Percentiles rank a stretch among this genome's conserved stretches.
Conservation (phyloP, 2,113 vertebrate genomes). For the Tautogolabrus adspersus region DNA sequence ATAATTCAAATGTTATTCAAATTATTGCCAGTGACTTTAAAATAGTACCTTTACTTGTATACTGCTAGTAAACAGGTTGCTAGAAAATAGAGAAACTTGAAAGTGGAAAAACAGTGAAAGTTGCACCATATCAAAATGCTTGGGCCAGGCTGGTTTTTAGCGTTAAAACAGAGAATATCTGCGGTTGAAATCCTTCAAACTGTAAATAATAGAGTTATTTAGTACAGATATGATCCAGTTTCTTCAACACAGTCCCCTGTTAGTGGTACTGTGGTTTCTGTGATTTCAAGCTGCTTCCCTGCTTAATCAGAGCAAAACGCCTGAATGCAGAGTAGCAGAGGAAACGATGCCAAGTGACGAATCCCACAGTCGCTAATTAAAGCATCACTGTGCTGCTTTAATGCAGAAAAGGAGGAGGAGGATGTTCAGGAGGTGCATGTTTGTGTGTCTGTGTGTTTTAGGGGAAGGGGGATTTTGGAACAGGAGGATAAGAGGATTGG, state of each 20-base stretch:
- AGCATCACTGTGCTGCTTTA: constrained; percentile 38
- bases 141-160: background rate
- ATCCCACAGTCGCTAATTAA: constrained; percentile 72
- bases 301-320: constrained; percentile 41
- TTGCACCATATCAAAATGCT: too few relatives aligned
- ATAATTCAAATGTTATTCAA: too few relatives aligned
- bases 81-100: too few relatives aligned
- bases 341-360: constrained; percentile 64
- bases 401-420: constrained; percentile 3
- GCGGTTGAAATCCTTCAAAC: too few relatives aligned
- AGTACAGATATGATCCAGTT: constrained; percentile 6
- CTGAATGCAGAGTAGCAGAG: constrained; percentile 37
- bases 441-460: background rate
- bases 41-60: too few relatives aligned
- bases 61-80: too few relatives aligned
- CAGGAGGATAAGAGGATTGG: background rate
- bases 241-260: background rate
- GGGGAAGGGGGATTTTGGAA: background rate
- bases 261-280: constrained; percentile 35
- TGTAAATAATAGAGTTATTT: background rate
- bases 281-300: constrained; percentile 35
- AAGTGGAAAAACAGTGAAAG: too few relatives aligned
- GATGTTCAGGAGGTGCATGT: constrained; percentile 11
- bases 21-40: too few relatives aligned
- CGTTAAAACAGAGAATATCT: too few relatives aligned